A percentile compares a stretch with the other conserved stretches of the same genome.
Evolutionary conservation across 2,888 invertebrate genomes (phyloP).

Genomic region (Eristalis pertinax): DNA sequence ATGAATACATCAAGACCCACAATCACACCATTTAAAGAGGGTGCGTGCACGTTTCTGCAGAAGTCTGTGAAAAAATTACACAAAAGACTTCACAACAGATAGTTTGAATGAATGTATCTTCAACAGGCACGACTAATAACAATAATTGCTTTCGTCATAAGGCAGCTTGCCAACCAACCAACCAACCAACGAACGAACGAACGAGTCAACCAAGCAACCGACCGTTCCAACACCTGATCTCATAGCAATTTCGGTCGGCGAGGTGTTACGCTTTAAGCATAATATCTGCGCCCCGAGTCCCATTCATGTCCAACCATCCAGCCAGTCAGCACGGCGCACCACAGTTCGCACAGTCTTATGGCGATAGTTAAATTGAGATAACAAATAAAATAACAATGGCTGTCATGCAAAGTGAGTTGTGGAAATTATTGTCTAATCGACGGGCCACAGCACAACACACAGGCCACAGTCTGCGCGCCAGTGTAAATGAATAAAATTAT

Average conservation of each 20-base stretch:
- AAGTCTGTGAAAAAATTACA: constrained; percentile 42
- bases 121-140: constrained; percentile 61
- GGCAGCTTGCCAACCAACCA: constrained; percentile 53
- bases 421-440: constrained; percentile 71
- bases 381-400: constrained; percentile 72
- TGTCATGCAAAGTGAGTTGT: constrained; percentile 73
- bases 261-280: constrained; percentile 60
- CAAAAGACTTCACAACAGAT: constrained; percentile 25
- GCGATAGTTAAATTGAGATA: constrained; percentile 72
- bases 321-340: constrained; percentile 22
- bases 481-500: constrained; percentile 71
- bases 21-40: constrained; percentile 25
- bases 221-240: constrained; percentile 61
- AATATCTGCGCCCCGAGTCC: constrained; percentile 37
- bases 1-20: constrained; percentile 14
- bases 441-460: constrained; percentile 59
- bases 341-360: constrained; percentile 63
- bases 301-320: constrained; percentile 64
- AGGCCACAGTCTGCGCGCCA: constrained; percentile 39
- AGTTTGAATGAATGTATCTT: neutral
- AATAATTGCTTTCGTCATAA: constrained; percentile 71
- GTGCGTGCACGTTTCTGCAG: constrained; percentile 8
- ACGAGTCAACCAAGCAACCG: neutral
- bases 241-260: constrained; percentile 26
- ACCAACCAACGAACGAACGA: too few relatives aligned